Evolutionary conservation across 2,797 vertebrate genomes (phyloP), one percentile per base, ranked within the genome.

Genomic region (Myiothlypis chrysogaster): DNA sequence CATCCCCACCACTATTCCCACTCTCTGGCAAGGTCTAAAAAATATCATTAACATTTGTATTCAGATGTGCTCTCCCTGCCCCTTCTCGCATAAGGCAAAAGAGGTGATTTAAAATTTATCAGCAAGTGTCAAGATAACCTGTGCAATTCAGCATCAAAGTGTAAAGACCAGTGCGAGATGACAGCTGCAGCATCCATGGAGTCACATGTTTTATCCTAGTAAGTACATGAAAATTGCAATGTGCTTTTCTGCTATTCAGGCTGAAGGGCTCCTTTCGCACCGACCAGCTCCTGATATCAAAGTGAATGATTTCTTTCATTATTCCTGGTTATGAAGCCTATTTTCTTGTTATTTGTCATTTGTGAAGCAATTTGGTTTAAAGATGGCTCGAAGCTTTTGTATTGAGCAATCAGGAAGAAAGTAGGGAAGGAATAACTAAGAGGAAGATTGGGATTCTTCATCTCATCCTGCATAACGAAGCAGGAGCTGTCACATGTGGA

Each of bases 271-370:
- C 43, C n/a, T 87, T 94, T 95, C 88, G 66, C 77, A 90, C 83
- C 96, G 91, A 88, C 77, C 89, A 44, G 91, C 81, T 85, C 73
- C 70, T 80, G 90, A 89, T 95, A 95, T 73, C 55, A 85, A 87
- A 90, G 65, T 90, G 91, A 96, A 95, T 92, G 92, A 92, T 93
- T 96, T 93, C 94, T 89, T 97, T 97, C 96, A 95, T 97, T 94
- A 98, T 97, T 97, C 94, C 83, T 88, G 92, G 94, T 96, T 95
- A 96, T 80, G 94, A 97, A 92, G 93, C 93, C 95, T 91, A 96
- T 98, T 97, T 97, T 97, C 95, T 95, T 83, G 92, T 96, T 93
- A 97, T 92, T 93, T 97, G 97, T 97, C 97, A 97, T 96, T 97
- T 97, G 95, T 94, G 90, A 97, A 96, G 94, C 94, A 97, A 96